Percentiles rank a stretch among this genome's conserved stretches.
phyloP scores from a whole-genome alignment of 2,888 invertebrate genomes.

The Limnephilus auricula region DNA sequence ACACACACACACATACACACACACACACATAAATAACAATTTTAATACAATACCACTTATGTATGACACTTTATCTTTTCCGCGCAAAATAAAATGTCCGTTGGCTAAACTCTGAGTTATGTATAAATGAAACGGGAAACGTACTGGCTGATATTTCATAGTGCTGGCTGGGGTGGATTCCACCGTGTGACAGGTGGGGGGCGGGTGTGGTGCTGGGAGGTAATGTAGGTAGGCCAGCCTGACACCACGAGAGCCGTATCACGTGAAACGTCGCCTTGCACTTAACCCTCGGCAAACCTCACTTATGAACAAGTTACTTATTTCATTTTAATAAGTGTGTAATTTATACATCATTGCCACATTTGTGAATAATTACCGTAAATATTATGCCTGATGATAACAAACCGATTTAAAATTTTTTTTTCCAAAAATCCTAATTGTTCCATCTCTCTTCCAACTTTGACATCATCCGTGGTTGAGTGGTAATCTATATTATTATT shows the following conservation, averaged over 20 bases:
- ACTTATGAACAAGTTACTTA: not conserved
- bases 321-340: too few species aligned
- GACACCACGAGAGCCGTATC: constrained; percentile 28
- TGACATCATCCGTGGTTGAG: too few species aligned
- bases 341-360: too few species aligned
- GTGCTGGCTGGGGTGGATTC: constrained; percentile 13
- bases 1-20: not conserved
- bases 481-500: too few species aligned
- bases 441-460: too few species aligned
- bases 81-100: not conserved
- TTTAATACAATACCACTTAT: not conserved
- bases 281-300: not conserved
- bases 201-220: not conserved
- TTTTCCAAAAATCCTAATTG: too few species aligned
- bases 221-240: constrained; percentile 14
- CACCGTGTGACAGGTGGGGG: not conserved
- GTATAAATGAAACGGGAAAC: constrained; percentile 2
- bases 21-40: not conserved
- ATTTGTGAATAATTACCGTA: too few species aligned
- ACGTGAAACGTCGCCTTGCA: constrained; percentile 22
- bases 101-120: not conserved
- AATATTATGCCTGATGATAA: too few species aligned
- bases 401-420: too few species aligned
- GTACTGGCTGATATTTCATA: constrained; percentile 2
- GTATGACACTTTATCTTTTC: constrained; percentile 2